Conservation (phyloP, 2,113 vertebrate species). For the Hippocampus guttulatus region DNA sequence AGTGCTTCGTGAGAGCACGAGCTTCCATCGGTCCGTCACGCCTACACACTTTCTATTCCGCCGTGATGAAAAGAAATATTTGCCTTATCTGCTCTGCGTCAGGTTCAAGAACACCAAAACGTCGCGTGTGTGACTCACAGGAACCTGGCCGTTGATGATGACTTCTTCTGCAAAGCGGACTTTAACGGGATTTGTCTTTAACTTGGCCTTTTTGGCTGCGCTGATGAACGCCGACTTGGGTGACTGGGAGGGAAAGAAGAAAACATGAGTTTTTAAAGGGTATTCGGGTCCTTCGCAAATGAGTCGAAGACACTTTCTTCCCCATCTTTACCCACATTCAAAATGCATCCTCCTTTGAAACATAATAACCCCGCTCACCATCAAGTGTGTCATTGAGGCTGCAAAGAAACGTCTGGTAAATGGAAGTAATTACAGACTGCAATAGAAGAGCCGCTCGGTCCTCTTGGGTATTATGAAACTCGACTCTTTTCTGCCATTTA, state of each 20-base stretch:
- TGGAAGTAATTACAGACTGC: conserved; percentile 42
- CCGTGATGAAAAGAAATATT: conserved; percentile 5
- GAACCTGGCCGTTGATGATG: conserved; percentile 96
- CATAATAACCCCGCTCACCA: not conserved
- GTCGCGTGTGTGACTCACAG: conserved; percentile 77
- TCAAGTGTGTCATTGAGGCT: conserved; percentile 26
- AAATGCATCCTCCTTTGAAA: not conserved
- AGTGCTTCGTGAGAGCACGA: not conserved
- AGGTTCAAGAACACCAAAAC: conserved; percentile 6
- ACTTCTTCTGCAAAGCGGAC: conserved; percentile 98
- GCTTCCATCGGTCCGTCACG: conserved; percentile 21
- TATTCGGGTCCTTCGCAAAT: conserved; percentile 6
- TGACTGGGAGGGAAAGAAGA: conserved; percentile 70
- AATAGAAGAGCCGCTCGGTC: conserved; percentile 26
- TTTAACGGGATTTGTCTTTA: conserved; percentile 98
- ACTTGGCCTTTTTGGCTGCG: conserved; percentile 97
- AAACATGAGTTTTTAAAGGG: conserved; percentile 25
- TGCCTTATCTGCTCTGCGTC: not conserved
- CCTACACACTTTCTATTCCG: not conserved
- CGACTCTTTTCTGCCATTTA: conserved; percentile 17
- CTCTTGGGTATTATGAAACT: conserved; percentile 9
- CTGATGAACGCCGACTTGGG: conserved; percentile 99
- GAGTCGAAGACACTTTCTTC: not conserved
- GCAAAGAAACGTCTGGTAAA: conserved; percentile 37
- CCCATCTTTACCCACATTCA: not conserved